Conservation (phyloP, 2,113 vertebrate genomes). For the Ibidorhyncha struthersii region DNA sequence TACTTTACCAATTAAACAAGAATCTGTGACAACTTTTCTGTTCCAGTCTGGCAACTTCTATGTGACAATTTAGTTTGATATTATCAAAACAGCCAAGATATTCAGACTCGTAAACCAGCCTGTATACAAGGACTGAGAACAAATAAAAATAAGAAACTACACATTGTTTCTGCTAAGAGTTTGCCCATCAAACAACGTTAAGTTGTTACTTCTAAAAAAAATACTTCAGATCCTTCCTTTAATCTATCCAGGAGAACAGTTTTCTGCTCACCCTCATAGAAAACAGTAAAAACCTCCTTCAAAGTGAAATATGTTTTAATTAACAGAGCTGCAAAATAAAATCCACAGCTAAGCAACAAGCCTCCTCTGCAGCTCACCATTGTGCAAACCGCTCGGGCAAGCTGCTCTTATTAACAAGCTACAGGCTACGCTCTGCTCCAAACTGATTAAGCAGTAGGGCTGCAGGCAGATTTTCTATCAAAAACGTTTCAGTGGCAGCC, state of each 20-base stretch:
- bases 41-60: background rate
- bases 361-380: slow-evolving; percentile 28
- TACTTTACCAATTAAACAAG: slow-evolving; percentile 40
- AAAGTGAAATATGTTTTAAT: slow-evolving; percentile 64
- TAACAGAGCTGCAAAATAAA: slow-evolving; percentile 59
- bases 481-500: slow-evolving; percentile 21
- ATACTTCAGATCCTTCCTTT: slow-evolving; percentile 24
- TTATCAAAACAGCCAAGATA: background rate
- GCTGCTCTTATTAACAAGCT: slow-evolving; percentile 58
- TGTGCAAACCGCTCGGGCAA: slow-evolving; percentile 3
- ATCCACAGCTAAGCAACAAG: slow-evolving; percentile 11
- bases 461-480: slow-evolving; percentile 55
- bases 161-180: background rate
- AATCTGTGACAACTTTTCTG: background rate
- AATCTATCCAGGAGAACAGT: slow-evolving; percentile 12
- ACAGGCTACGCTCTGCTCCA: slow-evolving; percentile 30
- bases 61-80: background rate
- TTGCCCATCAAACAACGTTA: slow-evolving; percentile 6
- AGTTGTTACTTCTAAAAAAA: background rate
- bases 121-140: background rate
- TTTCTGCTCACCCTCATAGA: slow-evolving; percentile 39
- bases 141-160: slow-evolving; percentile 18
- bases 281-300: slow-evolving; percentile 48
- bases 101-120: background rate
- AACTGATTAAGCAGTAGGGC: slow-evolving; percentile 40